These are phyloP conservation scores for Upupa epops DNA, from an alignment of 2,113 vertebrate genomes.

Conservation along the genomic window DNA sequence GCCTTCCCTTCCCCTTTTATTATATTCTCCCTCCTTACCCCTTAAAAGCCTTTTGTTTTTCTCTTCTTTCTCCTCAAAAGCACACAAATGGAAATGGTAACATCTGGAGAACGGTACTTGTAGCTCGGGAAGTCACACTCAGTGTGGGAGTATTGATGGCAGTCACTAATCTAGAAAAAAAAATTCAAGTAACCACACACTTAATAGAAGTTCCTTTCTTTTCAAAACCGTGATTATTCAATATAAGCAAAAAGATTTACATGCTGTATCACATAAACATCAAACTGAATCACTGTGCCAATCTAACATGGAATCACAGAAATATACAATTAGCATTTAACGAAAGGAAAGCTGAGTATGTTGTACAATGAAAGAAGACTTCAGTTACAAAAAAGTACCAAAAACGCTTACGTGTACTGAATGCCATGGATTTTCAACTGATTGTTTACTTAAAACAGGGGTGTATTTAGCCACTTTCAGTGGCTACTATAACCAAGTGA, in stretches of 20 bases:
- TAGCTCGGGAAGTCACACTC: conserved; percentile 46
- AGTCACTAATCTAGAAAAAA: conserved; percentile 43
- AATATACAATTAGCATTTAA: background rate
- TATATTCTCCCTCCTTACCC: background rate
- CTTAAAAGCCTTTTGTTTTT: background rate
- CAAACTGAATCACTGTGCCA: background rate
- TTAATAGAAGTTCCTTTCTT: conserved; percentile 22
- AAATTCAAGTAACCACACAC: conserved; percentile 38
- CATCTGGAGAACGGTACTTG: conserved; percentile 52
- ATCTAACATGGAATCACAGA: background rate
- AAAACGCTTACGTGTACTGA: background rate
- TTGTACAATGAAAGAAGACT: background rate
- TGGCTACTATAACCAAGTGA: background rate
- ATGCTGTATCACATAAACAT: background rate
- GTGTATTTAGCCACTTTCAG: background rate
- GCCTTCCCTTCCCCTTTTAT: background rate
- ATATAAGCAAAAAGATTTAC: conserved; percentile 25
- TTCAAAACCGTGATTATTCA: conserved; percentile 26
- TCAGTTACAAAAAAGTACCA: background rate
- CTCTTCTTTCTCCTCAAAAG: background rate
- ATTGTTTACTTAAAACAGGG: background rate
- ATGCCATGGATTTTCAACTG: background rate
- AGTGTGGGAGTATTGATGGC: conserved; percentile 23
- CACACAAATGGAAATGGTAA: conserved; percentile 27
- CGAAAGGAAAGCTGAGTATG: background rate